Conservation (phyloP, 2,113 vertebrate genomes). For the Tylochromis polylepis region DNA sequence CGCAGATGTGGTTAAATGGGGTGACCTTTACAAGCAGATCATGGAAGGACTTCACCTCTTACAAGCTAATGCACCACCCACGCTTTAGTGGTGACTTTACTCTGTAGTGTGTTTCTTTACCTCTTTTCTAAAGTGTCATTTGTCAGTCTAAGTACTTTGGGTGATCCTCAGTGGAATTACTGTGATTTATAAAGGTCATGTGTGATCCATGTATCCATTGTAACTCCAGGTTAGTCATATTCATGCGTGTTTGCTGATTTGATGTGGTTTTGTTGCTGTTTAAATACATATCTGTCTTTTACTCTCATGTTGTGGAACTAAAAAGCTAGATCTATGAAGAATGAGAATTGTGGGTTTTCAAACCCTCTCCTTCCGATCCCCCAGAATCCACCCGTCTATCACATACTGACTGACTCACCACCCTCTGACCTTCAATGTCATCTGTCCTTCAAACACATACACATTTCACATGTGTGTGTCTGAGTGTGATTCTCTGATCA, state of each 20-base stretch:
- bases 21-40: conserved; percentile 60
- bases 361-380: background rate
- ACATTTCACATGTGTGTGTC: conserved; percentile 5
- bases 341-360: background rate
- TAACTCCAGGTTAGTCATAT: background rate
- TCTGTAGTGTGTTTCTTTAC: background rate
- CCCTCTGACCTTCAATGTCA: conserved; percentile 35
- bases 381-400: conserved; percentile 12
- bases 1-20: conserved; percentile 38
- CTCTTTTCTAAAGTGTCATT: background rate
- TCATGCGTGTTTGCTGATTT: conserved; percentile 5
- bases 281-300: conserved; percentile 1
- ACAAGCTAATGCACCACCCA: background rate
- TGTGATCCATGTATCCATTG: background rate
- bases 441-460: conserved; percentile 15
- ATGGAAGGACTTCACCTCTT: conserved; percentile 42
- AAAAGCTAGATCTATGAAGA: background rate
- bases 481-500: conserved; percentile 24
- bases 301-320: background rate
- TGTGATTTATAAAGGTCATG: conserved; percentile 19
- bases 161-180: conserved; percentile 15
- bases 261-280: background rate
- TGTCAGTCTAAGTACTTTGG: background rate
- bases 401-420: background rate
- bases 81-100: background rate